These are phyloP conservation scores for Phasia obesa DNA, from an alignment of 2,888 invertebrate genomes.

Conservation along the genomic window DNA sequence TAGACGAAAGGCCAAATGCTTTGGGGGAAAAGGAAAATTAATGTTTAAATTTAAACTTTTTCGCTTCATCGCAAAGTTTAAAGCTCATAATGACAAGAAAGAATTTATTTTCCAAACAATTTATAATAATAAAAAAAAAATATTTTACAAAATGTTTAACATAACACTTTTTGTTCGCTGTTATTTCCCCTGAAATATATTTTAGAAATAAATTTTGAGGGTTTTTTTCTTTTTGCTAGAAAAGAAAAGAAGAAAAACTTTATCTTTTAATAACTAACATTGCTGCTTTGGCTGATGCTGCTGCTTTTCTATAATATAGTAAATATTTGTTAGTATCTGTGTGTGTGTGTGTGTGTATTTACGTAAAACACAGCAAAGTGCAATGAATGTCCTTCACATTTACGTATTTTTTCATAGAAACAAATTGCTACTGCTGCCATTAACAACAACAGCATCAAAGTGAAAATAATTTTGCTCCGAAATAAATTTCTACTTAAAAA, in stretches of 20 bases:
- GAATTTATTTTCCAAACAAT: too few species aligned
- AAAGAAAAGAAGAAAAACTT: constrained; percentile 7
- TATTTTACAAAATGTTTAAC: too few species aligned
- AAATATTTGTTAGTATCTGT: constrained; percentile 18
- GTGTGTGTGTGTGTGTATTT: constrained; percentile 7
- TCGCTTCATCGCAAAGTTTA: too few species aligned
- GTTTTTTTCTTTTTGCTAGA: not conserved
- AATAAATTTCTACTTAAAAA: constrained; percentile 23
- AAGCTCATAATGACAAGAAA: too few species aligned
- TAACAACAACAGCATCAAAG: constrained; percentile 12
- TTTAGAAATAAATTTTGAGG: not conserved
- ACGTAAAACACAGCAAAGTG: constrained; percentile 38
- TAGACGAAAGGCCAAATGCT: too few species aligned
- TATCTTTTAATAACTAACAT: constrained; percentile 16
- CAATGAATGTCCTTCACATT: constrained; percentile 70
- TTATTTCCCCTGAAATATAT: too few species aligned
- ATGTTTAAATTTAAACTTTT: too few species aligned
- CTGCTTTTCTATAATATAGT: constrained; percentile 24
- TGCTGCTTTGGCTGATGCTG: not conserved
- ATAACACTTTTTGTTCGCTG: too few species aligned
- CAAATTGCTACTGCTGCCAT: constrained; percentile 10
- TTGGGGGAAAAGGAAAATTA: too few species aligned
- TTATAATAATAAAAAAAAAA: too few species aligned
- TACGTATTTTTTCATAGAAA: constrained; percentile 20
- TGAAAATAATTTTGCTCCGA: constrained; percentile 17